These are phyloP conservation scores for Zaprionus nigranus DNA, from an alignment of 1,140 invertebrate genomes.

Conservation along the genomic window DNA sequence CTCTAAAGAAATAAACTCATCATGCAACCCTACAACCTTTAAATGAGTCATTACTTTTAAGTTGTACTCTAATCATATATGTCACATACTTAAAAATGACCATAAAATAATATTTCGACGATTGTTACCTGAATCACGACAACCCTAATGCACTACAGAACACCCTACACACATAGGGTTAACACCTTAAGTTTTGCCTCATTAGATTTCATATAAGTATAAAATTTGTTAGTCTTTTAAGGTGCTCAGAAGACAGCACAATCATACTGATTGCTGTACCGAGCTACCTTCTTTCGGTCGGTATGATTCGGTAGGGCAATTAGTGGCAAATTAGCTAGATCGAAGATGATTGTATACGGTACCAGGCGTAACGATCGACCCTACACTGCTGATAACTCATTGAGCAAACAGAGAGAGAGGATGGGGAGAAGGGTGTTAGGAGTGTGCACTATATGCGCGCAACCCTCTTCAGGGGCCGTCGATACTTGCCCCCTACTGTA, in stretches of 20 bases:
- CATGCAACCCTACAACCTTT: neutral
- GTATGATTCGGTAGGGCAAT: neutral
- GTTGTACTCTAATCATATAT: neutral
- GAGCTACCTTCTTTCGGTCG: neutral
- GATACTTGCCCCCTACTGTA: neutral
- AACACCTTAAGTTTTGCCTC: neutral
- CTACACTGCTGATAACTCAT: conserved; percentile 4
- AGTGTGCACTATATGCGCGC: neutral
- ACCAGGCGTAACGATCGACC: neutral
- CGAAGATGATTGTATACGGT: conserved; percentile 10
- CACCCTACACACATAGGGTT: neutral
- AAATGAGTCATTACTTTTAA: neutral
- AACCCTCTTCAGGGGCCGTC: neutral
- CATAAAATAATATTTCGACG: neutral
- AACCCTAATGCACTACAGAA: neutral
- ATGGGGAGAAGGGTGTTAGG: neutral
- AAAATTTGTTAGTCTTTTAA: neutral
- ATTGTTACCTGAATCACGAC: neutral
- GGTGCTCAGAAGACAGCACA: neutral
- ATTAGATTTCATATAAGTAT: neutral
- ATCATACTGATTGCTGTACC: neutral
- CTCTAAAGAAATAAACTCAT: neutral
- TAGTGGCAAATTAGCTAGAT: conserved; percentile 5
- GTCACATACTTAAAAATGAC: neutral
- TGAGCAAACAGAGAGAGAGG: neutral